phyloP scores from a whole-genome alignment of 2,888 invertebrate genomes.

The Aphodius granarius region DNA sequence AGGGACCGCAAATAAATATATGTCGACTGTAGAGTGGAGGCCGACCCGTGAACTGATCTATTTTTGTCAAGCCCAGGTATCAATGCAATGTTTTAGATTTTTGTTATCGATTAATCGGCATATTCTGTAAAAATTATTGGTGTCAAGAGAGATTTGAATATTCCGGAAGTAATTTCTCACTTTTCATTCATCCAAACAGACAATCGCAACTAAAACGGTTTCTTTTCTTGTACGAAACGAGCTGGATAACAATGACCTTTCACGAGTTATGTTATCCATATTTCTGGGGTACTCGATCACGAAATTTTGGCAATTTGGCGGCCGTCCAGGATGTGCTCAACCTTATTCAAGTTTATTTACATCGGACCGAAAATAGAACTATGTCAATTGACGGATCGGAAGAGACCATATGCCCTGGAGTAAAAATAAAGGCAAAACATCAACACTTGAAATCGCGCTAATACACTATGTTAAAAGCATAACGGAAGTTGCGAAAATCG shows the following conservation, averaged over 20 bases:
- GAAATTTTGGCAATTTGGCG: conserved; percentile 10
- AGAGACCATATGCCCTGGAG: not conserved
- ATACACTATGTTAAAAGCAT: not conserved
- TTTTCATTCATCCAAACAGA: not conserved
- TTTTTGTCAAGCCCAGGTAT: too few species aligned
- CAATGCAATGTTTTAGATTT: too few species aligned
- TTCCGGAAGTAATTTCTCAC: too few species aligned
- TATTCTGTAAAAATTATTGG: too few species aligned
- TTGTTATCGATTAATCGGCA: too few species aligned
- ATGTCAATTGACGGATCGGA: not conserved
- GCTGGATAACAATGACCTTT: not conserved
- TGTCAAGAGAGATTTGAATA: too few species aligned
- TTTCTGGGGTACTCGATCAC: not conserved
- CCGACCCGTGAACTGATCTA: too few species aligned
- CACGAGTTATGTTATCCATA: not conserved
- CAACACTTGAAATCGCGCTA: not conserved
- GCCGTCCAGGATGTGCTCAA: not conserved
- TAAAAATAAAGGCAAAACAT: not conserved
- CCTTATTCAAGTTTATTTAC: conserved; percentile 12
- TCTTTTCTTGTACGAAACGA: not conserved
- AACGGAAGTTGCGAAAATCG: not conserved
- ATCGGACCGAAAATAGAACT: not conserved
- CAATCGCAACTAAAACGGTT: not conserved
- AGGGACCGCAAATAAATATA: not conserved
- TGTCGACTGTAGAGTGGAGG: too few species aligned